Conservation (phyloP, 2,888 invertebrate genomes). For the Molanna angustata region DNA sequence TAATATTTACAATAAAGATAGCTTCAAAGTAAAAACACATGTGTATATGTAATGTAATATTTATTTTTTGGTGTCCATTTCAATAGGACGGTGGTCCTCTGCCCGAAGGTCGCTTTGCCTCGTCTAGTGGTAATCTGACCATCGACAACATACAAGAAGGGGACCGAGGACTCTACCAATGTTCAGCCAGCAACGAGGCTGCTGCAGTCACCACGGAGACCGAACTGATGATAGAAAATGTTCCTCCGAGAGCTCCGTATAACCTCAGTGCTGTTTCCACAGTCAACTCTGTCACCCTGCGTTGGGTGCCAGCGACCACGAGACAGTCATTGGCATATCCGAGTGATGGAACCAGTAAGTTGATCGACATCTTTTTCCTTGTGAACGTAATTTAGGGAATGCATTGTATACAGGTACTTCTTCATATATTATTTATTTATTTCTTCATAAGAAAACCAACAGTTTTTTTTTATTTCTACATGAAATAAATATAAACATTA, state of each 20-base stretch:
- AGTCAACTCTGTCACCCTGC: slow-evolving; percentile 68
- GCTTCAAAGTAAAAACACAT: no score
- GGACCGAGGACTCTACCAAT: slow-evolving; percentile 85
- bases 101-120: slow-evolving; percentile 63
- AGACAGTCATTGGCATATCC: slow-evolving; percentile 26
- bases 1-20: no score
- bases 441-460: no score
- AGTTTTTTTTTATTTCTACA: no score
- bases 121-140: slow-evolving; percentile 77
- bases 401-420: no score
- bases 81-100: slow-evolving; percentile 62
- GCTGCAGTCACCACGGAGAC: slow-evolving; percentile 78
- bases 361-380: neutral
- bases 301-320: slow-evolving; percentile 70
- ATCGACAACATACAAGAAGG: slow-evolving; percentile 76
- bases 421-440: no score
- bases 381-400: no score
- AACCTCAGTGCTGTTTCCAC: slow-evolving; percentile 77
- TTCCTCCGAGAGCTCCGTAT: slow-evolving; percentile 87
- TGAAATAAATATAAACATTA: no score
- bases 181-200: slow-evolving; percentile 83
- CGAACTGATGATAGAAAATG: slow-evolving; percentile 79
- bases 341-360: slow-evolving; percentile 18
- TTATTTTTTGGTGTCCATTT: no score
- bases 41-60: no score